Evolutionary conservation across 30 jellyfish, hydroid and myxozoan genomes (phyloP).

Genomic region (Sanderia malayensis): DNA sequence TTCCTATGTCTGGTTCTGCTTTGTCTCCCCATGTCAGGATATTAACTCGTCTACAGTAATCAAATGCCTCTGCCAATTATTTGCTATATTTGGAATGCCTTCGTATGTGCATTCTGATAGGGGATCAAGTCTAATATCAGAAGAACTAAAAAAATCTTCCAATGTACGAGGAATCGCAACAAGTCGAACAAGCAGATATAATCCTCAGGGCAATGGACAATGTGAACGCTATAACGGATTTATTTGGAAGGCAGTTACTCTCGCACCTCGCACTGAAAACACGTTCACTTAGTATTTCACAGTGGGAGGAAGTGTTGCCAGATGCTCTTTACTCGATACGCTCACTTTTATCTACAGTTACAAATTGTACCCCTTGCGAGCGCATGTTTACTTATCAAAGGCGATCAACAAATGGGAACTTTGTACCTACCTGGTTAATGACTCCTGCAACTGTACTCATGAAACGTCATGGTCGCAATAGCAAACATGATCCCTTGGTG

Average conservation of each 20-base stretch:
- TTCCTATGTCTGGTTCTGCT: too few species aligned
- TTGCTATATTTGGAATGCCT: constrained; percentile 63
- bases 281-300: constrained; percentile 21
- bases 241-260: constrained; percentile 59
- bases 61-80: constrained; percentile 26
- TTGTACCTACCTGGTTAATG: constrained; percentile 52
- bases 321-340: constrained; percentile 74
- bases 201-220: constrained; percentile 74
- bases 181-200: constrained; percentile 52
- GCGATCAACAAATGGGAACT: constrained; percentile 46
- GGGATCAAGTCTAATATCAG: constrained; percentile 22
- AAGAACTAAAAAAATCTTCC: constrained; percentile 32
- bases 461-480: constrained; percentile 15
- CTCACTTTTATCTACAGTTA: constrained; percentile 72
- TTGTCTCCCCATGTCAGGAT: constrained; percentile 50
- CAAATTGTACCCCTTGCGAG: constrained; percentile 75
- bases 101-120: constrained; percentile 50
- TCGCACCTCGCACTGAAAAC: constrained; percentile 54
- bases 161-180: constrained; percentile 27
- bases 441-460: constrained; percentile 49
- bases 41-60: constrained; percentile 1
- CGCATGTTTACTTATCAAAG: constrained; percentile 57
- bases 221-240: constrained; percentile 67
- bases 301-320: constrained; percentile 64
- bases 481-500: constrained; percentile 36